Base-by-base conservation (phyloP, 2,113 vertebrate genomes). In the Carassius auratus region DNA sequence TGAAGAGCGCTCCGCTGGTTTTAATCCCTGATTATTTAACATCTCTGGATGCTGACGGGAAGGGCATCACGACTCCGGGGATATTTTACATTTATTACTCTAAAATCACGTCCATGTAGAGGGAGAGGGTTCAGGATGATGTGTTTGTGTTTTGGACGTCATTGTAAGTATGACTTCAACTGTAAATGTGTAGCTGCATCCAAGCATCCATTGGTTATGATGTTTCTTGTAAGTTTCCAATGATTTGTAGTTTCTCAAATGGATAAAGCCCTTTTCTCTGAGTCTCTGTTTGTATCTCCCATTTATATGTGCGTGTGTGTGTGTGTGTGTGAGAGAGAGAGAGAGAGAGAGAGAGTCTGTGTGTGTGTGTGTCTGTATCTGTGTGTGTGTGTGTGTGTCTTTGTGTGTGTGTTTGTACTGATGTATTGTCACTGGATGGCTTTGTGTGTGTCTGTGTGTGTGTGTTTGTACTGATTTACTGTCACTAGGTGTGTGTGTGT, bases 401-500 rank as follows among this genome's bases (percentile, higher is more conserved):
- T n/a, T n/a, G 26, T 26, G 38, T 6, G 38, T 38, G 38, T 38
- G 38, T 38, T 4, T 6, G 38, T 38, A 6, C 0, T 5, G 0
- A 6, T 1, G 38, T 5, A 6, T 0, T 5, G 5, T 5, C 5
- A 6, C 7, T 5, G n/a, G n/a, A n/a, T n/a, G n/a, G n/a, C n/a
- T 45, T 0, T 42, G 38, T 42, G 38, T 42, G 38, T 8, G 38
- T 42, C 6, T 7, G 38, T 42, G 38, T 42, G 38, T 42, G 38
- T 30, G 30, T 30, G 30, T 30, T 1, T 30, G 30, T 30, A 30
- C 30, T 30, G 30, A 30, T 30, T 1, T 30, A 30, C 30, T 30
- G 30, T 30, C 30, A 30, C 30, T 30, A 30, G 30, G 30, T 30
- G 30, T 30, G 30, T 30, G 30, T 2, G 30, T 30, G 38, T 7